Evolutionary conservation across 2,888 invertebrate genomes (phyloP).

Genomic region (Bombylius discolor): DNA sequence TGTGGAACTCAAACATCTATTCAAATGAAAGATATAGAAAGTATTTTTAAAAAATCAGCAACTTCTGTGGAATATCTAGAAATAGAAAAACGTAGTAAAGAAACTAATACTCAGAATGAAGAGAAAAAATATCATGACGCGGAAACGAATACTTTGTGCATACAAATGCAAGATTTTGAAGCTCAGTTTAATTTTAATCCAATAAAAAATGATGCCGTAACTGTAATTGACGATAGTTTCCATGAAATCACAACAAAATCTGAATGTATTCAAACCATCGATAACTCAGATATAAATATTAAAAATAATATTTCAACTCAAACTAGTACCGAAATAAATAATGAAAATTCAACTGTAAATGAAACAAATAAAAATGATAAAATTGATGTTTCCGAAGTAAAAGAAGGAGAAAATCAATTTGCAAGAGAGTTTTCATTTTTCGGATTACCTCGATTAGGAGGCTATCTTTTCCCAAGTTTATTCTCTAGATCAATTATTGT

Average conservation of each 20-base stretch:
- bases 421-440: neutral
- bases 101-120: neutral
- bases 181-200: neutral
- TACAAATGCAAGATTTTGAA: neutral
- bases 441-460: neutral
- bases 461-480: conserved; percentile 14
- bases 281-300: neutral
- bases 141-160: neutral
- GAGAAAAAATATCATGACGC: neutral
- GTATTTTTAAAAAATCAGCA: too few relatives aligned
- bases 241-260: neutral
- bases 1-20: conserved; percentile 27
- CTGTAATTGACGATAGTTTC: neutral
- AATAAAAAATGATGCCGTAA: neutral
- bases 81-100: neutral
- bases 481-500: conserved; percentile 12
- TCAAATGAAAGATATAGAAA: neutral
- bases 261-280: neutral
- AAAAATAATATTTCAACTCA: neutral
- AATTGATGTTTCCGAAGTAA: too few relatives aligned
- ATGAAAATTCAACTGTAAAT: neutral
- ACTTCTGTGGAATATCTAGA: too few relatives aligned
- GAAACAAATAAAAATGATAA: neutral
- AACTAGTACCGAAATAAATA: neutral
- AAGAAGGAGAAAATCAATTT: neutral